Evolutionary conservation across 23 tunicate genomes (phyloP).

Genomic region (Botrylloides violaceus): DNA sequence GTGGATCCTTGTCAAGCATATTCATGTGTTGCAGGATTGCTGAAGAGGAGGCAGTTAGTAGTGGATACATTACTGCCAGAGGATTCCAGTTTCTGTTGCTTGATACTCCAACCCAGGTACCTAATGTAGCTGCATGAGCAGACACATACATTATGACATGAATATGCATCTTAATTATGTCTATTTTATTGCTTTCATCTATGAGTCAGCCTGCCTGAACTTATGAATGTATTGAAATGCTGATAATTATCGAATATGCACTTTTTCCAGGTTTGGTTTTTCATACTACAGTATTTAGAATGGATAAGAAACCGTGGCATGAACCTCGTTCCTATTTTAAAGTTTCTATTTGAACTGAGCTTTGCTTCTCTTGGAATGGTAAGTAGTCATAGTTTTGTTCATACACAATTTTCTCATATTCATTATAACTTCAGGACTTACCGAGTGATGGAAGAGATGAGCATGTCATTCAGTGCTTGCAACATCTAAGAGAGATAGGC

Average conservation of each 20-base stretch:
- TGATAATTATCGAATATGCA: neutral
- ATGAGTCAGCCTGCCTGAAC: too few relatives aligned
- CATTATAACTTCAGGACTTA: conserved; percentile 75
- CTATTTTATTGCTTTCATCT: too few relatives aligned
- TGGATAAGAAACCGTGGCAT: conserved; percentile 69
- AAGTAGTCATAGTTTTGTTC: neutral
- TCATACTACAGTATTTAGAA: conserved; percentile 66
- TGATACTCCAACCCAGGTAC: conserved; percentile 71
- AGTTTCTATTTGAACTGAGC: conserved; percentile 82
- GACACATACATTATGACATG: too few relatives aligned
- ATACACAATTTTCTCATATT: neutral
- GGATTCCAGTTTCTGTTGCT: conserved; percentile 89
- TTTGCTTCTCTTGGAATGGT: conserved; percentile 73
- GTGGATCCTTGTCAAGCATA: too few relatives aligned
- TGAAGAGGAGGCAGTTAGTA: conserved; percentile 42
- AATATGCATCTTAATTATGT: too few relatives aligned
- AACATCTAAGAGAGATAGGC: conserved; percentile 88
- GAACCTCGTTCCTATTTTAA: conserved; percentile 68
- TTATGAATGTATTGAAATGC: too few relatives aligned
- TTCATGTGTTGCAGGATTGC: conserved; percentile 44
- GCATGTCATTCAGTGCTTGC: conserved; percentile 72
- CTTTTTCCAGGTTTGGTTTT: conserved; percentile 76
- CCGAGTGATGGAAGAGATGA: conserved; percentile 76
- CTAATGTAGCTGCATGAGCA: too few relatives aligned
- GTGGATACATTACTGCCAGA: conserved; percentile 59